Evolutionary conservation across 2,797 vertebrate genomes (phyloP).

Genomic region (Phyllotis vaccarum): DNA sequence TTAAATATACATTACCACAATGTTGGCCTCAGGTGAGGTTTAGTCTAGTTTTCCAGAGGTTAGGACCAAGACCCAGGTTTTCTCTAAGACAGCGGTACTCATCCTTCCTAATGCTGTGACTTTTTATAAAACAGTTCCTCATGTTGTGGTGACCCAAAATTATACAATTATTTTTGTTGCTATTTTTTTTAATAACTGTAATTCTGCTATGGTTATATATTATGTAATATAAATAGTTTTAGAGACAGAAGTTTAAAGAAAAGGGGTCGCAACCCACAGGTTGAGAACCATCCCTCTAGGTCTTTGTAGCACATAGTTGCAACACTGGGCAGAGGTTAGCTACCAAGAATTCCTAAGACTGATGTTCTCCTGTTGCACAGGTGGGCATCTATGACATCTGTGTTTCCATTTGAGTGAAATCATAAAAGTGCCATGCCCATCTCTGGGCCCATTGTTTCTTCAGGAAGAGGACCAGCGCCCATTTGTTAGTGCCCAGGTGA

Average conservation of each 20-base stretch:
- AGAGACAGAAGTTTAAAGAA: neutral
- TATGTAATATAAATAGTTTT: neutral
- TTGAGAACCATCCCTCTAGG: neutral
- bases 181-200: neutral
- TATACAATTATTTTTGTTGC: neutral
- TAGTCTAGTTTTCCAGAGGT: neutral
- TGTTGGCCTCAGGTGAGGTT: neutral
- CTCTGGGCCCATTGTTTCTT: neutral
- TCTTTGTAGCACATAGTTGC: neutral
- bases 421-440: neutral
- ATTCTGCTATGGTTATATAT: neutral
- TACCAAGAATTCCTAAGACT: neutral
- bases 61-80: neutral
- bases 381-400: neutral
- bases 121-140: neutral
- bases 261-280: neutral
- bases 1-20: no score
- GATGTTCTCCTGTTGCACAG: neutral
- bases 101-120: neutral
- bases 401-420: neutral
- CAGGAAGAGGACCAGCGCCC: neutral
- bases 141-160: neutral
- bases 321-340: neutral
- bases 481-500: neutral
- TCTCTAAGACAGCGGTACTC: neutral